Conservation (phyloP, 1,140 invertebrate genomes). For the Popillia japonica region DNA sequence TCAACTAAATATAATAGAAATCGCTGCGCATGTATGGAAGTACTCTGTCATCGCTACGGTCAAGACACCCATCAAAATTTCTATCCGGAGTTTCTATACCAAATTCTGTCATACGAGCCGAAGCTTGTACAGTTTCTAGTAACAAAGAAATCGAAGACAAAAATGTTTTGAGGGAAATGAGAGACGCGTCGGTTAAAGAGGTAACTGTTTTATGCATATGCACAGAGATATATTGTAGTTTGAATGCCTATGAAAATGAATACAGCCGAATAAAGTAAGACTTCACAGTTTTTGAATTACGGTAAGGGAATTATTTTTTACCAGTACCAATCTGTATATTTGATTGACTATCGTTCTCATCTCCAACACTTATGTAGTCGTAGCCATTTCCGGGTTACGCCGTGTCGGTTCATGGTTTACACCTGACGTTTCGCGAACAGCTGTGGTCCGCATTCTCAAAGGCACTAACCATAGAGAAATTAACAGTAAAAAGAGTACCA, state of each 20-base stretch:
- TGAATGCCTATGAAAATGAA: background rate
- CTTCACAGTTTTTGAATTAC: too few relatives aligned
- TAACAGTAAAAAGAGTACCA: too few relatives aligned
- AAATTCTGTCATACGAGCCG: background rate
- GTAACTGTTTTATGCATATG: background rate
- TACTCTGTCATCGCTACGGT: background rate
- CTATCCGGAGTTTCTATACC: background rate
- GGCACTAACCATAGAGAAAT: too few relatives aligned
- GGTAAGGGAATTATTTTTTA: too few relatives aligned
- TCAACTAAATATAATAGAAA: background rate
- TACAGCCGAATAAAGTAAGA: too few relatives aligned
- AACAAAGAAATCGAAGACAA: background rate
- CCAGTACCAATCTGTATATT: too few relatives aligned
- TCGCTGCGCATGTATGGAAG: background rate
- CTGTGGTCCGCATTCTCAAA: too few relatives aligned
- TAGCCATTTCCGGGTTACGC: too few relatives aligned
- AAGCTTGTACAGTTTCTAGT: background rate
- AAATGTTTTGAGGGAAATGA: background rate
- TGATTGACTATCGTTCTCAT: too few relatives aligned
- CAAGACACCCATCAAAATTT: conserved; percentile 12
- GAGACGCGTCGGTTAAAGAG: conserved; percentile 2
- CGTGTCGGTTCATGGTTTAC: too few relatives aligned
- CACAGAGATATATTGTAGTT: background rate
- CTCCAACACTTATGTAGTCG: too few relatives aligned
- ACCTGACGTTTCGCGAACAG: too few relatives aligned